Evolutionary conservation across 2,888 invertebrate species (phyloP), one percentile per base, ranked within the genome.

Genomic region (Ditylenchus weischeri): DNA sequence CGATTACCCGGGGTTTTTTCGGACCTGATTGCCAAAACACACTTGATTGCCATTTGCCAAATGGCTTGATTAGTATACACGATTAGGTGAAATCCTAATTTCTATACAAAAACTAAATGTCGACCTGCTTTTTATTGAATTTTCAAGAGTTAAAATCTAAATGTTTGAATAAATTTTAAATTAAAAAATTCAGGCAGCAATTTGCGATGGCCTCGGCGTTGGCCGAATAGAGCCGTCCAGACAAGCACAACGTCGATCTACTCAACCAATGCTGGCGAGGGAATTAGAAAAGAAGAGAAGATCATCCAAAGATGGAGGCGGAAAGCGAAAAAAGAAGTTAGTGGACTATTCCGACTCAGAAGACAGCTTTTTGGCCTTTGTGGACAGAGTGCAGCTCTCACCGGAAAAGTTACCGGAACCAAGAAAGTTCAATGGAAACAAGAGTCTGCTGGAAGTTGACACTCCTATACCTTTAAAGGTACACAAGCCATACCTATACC

Each of bases 201-300:
- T 62, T 48, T 62, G 62, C 18, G 62, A 62, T 47, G 62, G 47
- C 18, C 23, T 62, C 7, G 62, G 62, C n/a, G 62, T 62, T n/a
- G 29, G 29, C 19, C 43, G 48, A 13, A 7, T 62, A 1, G 62
- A 62, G 49, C 23, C 47, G n/a, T 62, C 62, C 48, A 62, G 47
- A 49, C 62, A 62, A 21, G 47, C 62, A 15, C 47, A 38, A 43
- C 62, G 62, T n/a, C 62, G 43, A n/a, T 35, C 43, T 21, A 19
- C n/a, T 15, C 23, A 59, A 19, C 21, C 59, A 21, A 13, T 35
- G 36, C 8, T 47, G 8, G n/a, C 23, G 10, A 23, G 49, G n/a
- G 59, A 59, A 38, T 11, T 29, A n/a, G 35, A 36, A 11, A 38
- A 38, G 7, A 23, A 36, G 19, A 23, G 43, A 11, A 11, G 29